Percentiles rank a stretch among this genome's conserved stretches.
phyloP scores from a whole-genome alignment of 2,888 invertebrate genomes.

The Parnassius mnemosyne region DNA sequence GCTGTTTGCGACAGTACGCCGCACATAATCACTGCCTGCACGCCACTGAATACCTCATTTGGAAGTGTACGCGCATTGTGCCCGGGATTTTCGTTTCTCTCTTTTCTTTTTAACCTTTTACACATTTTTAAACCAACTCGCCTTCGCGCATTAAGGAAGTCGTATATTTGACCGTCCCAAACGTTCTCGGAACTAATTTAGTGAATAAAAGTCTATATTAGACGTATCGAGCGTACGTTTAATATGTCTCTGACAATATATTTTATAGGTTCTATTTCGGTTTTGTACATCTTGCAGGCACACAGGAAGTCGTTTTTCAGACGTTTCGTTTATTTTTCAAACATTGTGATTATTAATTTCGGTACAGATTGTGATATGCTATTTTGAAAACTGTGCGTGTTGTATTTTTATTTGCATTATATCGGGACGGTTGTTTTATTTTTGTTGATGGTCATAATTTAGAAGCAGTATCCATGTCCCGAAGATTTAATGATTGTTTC shows the following conservation, averaged over 20 bases:
- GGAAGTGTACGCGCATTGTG: constrained; percentile 63
- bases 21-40: constrained; percentile 60
- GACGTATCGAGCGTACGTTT: constrained; percentile 45
- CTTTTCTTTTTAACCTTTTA: constrained; percentile 55
- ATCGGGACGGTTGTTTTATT: constrained; percentile 9
- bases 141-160: constrained; percentile 58
- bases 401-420: constrained; percentile 14
- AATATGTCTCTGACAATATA: constrained; percentile 51
- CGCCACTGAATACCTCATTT: constrained; percentile 62
- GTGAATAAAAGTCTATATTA: constrained; percentile 61
- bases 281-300: constrained; percentile 29
- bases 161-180: constrained; percentile 51
- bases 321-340: constrained; percentile 33
- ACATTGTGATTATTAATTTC: constrained; percentile 40
- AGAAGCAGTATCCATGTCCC: constrained; percentile 1
- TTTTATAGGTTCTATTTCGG: constrained; percentile 65
- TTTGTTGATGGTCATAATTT: constrained; percentile 12
- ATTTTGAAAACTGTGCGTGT: constrained; percentile 13
- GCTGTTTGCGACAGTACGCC: constrained; percentile 43
- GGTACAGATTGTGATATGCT: constrained; percentile 26
- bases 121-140: constrained; percentile 57
- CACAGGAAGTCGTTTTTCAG: constrained; percentile 65
- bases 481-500: constrained; percentile 15
- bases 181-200: constrained; percentile 68
- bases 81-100: constrained; percentile 44